Conservation (phyloP, 2,113 vertebrate genomes). For the Turdus rufiventris region DNA sequence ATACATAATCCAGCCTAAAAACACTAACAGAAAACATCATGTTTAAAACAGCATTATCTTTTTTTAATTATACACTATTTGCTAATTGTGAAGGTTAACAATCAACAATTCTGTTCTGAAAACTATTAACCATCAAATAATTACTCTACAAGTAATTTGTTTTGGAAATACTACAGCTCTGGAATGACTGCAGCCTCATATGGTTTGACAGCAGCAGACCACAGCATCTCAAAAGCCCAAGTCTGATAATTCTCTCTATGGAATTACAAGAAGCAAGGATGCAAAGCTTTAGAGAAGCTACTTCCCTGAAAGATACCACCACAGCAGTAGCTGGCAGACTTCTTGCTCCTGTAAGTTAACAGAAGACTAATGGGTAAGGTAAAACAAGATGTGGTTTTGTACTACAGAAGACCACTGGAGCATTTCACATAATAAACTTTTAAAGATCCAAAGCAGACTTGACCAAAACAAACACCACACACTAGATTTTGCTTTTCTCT, state of each 20-base stretch:
- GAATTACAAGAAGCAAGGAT: background rate
- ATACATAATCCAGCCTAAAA: background rate
- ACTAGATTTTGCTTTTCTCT: background rate
- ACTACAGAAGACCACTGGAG: background rate
- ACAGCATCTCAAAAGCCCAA: background rate
- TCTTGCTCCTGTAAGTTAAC: background rate
- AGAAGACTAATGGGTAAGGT: background rate
- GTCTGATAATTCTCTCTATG: background rate
- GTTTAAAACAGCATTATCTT: background rate
- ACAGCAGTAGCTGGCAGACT: background rate
- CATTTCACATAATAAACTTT: background rate
- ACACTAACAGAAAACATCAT: background rate
- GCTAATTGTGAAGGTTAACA: background rate
- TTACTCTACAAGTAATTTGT: background rate
- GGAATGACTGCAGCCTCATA: background rate
- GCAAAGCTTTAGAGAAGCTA: background rate
- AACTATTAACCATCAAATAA: background rate
- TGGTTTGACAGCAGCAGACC: background rate
- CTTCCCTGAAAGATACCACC: background rate
- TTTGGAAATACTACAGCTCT: background rate
- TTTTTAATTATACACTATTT: background rate
- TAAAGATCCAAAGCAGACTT: background rate
- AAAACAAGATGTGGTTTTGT: background rate
- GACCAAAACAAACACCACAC: background rate
- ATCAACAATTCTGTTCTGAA: background rate